Percentiles rank a stretch among this genome's conserved stretches.
These are phyloP conservation scores for Tricholauxania praeusta DNA, from an alignment of 2,888 invertebrate genomes.

Conservation along the genomic window DNA sequence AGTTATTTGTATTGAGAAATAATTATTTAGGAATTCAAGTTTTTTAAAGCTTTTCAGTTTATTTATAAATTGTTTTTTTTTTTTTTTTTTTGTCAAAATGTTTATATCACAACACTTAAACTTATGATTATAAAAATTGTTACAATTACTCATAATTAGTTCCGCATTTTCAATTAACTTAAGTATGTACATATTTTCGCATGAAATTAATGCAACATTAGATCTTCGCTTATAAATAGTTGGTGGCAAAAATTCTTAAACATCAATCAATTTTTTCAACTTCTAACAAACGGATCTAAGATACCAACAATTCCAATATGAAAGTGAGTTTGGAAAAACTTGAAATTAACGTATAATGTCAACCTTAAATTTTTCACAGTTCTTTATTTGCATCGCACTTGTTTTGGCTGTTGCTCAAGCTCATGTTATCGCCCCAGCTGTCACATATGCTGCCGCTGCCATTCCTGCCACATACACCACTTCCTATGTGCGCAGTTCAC, in stretches of 20 bases:
- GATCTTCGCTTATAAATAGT: neutral
- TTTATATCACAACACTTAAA: too few species aligned
- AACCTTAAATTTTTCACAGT: conserved; percentile 42
- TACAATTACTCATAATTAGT: neutral
- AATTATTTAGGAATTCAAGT: too few species aligned
- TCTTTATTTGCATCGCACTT: conserved; percentile 58
- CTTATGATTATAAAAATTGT: too few species aligned
- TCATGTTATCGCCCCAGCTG: conserved; percentile 54
- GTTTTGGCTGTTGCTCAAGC: conserved; percentile 58
- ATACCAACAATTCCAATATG: conserved; percentile 43
- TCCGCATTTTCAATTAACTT: neutral
- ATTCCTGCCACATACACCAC: conserved; percentile 45
- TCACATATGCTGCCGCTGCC: conserved; percentile 36
- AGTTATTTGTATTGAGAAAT: too few species aligned
- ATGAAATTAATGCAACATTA: neutral
- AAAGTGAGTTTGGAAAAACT: conserved; percentile 50
- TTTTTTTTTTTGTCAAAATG: too few species aligned
- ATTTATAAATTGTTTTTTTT: too few species aligned
- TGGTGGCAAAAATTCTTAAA: neutral
- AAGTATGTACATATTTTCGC: neutral
- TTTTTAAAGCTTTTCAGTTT: too few species aligned
- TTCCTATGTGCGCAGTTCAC: conserved; percentile 38
- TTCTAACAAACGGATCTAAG: neutral
- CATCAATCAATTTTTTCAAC: conserved; percentile 7
- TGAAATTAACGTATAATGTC: neutral